Evolutionary conservation across 2,888 invertebrate species (phyloP), one percentile per base, ranked within the genome.

Genomic region (Agrilus mali): DNA sequence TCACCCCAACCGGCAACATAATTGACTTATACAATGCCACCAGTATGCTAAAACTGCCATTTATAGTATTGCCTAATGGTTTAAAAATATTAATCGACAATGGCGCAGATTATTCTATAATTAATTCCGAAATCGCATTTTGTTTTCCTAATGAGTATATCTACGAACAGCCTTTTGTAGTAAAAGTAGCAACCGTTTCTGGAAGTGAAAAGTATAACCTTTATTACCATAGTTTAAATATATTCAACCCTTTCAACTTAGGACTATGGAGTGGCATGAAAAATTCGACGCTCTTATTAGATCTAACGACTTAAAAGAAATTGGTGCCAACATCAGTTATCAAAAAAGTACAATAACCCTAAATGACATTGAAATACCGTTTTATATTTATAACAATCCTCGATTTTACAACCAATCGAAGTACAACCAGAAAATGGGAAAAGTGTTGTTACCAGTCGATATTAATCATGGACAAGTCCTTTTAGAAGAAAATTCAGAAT

Each of bases 91-190:
- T 44, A 3, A 40, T 44, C 6, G 36, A 44, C 13, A 32, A 7
- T 15, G 43, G 38, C 15, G 42, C 42, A 12, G 36, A 37, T 2
- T 38, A 37, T 17, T 42, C 42, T n/a, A 38, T 42, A 7, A 42
- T 38, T n/a, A 42, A 38, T 14, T 31, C 42, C 7, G 38, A 17
- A 27, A 17, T 37, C 4, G 42, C 42, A 16, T 14, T 32, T 16
- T 32, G 27, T 2, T 15, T 37, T 32, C 37, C 37, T 20, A 12
- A 37, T 20, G 37, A 33, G 4, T 8, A 36, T 17, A 17, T 37
- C 10, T 42, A 32, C 36, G 13, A 42, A 14, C 31, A 42, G 36
- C 10, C 27, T 2, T 42, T 42, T 12, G 31, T 32, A 1, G 32
- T 37, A 7, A 42, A 42, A 36, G 37, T 12, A 13, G 7, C 38